Evolutionary conservation across 1,140 invertebrate genomes (phyloP), one percentile per base, ranked within the genome.

Genomic region (Achroia grisella): DNA sequence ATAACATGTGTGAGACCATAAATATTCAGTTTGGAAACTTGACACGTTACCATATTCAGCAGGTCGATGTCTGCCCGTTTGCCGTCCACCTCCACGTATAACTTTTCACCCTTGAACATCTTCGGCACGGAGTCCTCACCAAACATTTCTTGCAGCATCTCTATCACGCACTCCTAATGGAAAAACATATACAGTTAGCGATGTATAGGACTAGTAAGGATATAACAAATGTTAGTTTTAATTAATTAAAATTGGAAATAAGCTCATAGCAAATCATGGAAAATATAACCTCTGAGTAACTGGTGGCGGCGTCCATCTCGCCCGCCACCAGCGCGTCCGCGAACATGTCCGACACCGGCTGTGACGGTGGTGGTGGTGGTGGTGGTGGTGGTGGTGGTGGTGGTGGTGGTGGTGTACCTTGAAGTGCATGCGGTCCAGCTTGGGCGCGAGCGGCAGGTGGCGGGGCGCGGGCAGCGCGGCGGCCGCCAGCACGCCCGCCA

Each of bases 111-210:
- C 79, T 95, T 95, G 62, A 98, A 96, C 56, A 97, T 92, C 85
- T 98, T 98, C 0, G 95, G 95, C n/a, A 98, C 94, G 13, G 95
- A 93, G 53, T 95, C 95, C 61, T 96, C 93, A 0, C 97, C 97
- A 87, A 98, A 99, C 93, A 98, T 97, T 65, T 97, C 95, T 73
- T 95, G 93, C 8, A 98, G 78, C 88, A 97, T 96, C 79, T 97
- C 95, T 54, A 97, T 92, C 3, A 97, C 88, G 74, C 96, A 98
- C 77, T 98, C 97, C 87, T 93, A 78, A 8, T 8, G 9, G 2
- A 31, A 4, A 8, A n/a, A 31, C 10, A 31, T 31, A 31, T 8
- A 2, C n/a, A 31, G 30, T 31, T 31, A 31, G 9, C 10, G 2
- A n/a, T n/a, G n/a, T n/a, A n/a, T n/a, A n/a, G n/a, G n/a, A n/a